These are phyloP conservation scores for Octomys mimax DNA, from an alignment of 2,797 vertebrate genomes.

Conservation along the genomic window DNA sequence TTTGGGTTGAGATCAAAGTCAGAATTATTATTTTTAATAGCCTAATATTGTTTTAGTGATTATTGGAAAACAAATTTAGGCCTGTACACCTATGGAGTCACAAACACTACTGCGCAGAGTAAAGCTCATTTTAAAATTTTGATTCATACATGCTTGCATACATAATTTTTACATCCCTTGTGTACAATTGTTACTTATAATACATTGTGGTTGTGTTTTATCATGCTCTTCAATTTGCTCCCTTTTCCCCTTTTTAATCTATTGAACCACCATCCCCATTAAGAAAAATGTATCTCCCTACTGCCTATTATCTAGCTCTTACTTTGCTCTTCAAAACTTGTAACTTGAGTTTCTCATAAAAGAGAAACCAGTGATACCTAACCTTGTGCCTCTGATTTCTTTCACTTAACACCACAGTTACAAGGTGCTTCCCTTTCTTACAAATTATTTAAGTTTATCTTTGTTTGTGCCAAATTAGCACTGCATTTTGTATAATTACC, in stretches of 20 bases:
- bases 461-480: background rate
- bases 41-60: conserved; percentile 16
- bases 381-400: background rate
- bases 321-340: background rate
- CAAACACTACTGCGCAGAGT: background rate
- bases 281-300: background rate
- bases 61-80: background rate
- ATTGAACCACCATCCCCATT: background rate
- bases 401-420: background rate
- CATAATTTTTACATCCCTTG: background rate
- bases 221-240: background rate
- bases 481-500: background rate
- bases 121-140: conserved; percentile 3
- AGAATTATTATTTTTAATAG: conserved; percentile 25
- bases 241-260: background rate
- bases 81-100: background rate
- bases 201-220: background rate
- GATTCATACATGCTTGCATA: background rate
- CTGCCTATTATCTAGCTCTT: background rate
- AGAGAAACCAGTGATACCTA: background rate
- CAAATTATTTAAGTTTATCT: background rate
- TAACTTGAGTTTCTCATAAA: background rate
- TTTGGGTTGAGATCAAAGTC: background rate
- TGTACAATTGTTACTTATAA: background rate
- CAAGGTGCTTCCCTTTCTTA: background rate